Evolutionary conservation across 2,888 invertebrate species (phyloP), one percentile per base, ranked within the genome.

Genomic region (Hoplodrina blanda): DNA sequence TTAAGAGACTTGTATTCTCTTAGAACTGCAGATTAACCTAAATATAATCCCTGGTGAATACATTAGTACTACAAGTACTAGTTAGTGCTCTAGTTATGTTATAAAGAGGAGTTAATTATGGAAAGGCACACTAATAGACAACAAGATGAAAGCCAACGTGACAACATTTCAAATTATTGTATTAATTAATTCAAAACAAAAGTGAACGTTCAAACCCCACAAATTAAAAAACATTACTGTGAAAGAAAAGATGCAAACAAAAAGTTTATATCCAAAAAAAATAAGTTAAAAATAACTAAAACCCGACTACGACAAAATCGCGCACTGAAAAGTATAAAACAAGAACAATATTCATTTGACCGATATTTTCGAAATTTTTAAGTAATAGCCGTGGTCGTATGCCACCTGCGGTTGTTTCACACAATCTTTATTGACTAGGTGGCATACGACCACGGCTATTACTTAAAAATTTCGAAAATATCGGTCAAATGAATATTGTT

Each of bases 41-140:
- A 59, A 69, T 53, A 69, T 53, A 57, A 69, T 59, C 56, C 44
- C 25, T 65, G 19, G 17, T 52, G 65, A 65, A 52, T 25, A 64
- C 50, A 71, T 17, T 30, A 71, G 55, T 50, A 64, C 25, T 64
- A 6, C 17, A 41, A 44, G 53, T 19, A 19, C 19, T 68, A 4
- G n/a, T 53, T 41, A 7, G 19, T 49, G 7, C 17, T 66, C 8
- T 55, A 37, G 41, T 73, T 55, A 63, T 52, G 41, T 54, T 17
- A 33, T 64, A 44, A 33, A 55, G 46, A 11, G 30, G 30, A 49
- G n/a, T 62, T 54, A 49, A 44, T 15, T 44, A 46, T 46, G 5
- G 17, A 46, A 17, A 46, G 2, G 17, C 17, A 17, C 41, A 15
- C 6, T 46, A 15, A 15, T 46, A 17, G 46, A 15, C 46, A 1